phyloP scores from a whole-genome alignment of 2,113 vertebrate species.

The Spizaetus ornatus region DNA sequence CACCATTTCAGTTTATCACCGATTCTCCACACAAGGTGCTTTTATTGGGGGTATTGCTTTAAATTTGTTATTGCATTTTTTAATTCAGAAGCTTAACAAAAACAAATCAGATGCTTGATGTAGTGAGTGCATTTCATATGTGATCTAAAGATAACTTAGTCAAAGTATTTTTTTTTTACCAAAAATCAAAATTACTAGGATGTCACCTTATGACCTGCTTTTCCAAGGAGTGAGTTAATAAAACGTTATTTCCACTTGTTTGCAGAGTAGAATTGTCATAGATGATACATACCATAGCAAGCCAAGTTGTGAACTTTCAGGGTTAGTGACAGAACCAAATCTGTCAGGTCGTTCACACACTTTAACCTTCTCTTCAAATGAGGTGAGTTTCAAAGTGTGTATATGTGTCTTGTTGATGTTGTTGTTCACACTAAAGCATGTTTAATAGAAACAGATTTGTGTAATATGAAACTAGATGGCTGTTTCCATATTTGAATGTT shows the following conservation, averaged over 20 bases:
- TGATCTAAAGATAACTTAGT: background rate
- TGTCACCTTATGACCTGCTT: slow-evolving; percentile 57
- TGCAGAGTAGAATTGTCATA: slow-evolving; percentile 93
- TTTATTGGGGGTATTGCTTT: background rate
- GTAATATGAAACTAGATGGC: background rate
- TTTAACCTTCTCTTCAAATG: slow-evolving; percentile 93
- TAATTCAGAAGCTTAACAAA: background rate
- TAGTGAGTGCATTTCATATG: background rate
- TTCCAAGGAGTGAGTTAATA: slow-evolving; percentile 75
- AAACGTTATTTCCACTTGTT: slow-evolving; percentile 87
- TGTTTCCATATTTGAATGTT: background rate
- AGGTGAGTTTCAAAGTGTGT: slow-evolving; percentile 86
- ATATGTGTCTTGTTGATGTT: slow-evolving; percentile 66
- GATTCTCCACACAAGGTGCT: background rate
- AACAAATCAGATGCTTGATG: background rate
- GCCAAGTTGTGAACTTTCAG: slow-evolving; percentile 87
- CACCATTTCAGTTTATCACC: background rate
- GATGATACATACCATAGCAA: slow-evolving; percentile 88
- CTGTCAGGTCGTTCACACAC: slow-evolving; percentile 92
- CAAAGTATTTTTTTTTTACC: background rate
- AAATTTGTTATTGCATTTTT: background rate
- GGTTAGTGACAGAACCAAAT: slow-evolving; percentile 91
- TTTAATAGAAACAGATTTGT: slow-evolving; percentile 3
- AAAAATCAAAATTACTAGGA: background rate
- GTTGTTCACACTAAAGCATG: slow-evolving; percentile 49